Evolutionary conservation across 1,140 invertebrate genomes (phyloP).

Genomic region (Dreissena rostriformis): DNA sequence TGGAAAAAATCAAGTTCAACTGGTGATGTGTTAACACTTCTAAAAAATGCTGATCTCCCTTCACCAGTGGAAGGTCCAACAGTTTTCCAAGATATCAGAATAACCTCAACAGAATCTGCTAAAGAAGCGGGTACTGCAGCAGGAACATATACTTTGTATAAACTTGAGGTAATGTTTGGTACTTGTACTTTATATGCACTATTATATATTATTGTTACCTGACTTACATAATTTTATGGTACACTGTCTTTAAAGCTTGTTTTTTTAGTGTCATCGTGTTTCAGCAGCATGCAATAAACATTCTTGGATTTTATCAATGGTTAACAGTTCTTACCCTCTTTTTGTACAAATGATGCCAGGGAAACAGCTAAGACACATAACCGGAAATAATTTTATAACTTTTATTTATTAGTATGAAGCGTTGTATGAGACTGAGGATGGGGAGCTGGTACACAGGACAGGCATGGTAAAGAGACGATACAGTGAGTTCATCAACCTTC

Average conservation of each 20-base stretch:
- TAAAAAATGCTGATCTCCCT: not conserved
- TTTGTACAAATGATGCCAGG: not conserved
- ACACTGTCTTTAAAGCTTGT: too few relatives aligned
- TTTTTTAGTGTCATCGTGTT: too few relatives aligned
- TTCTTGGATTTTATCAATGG: not conserved
- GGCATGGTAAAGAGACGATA: slow-evolving; percentile 80
- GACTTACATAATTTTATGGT: too few relatives aligned
- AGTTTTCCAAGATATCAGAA: slow-evolving; percentile 31
- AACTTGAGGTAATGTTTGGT: slow-evolving; percentile 30
- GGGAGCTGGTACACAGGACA: slow-evolving; percentile 67
- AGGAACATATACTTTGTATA: slow-evolving; percentile 36
- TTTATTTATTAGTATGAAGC: slow-evolving; percentile 67
- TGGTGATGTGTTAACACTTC: too few relatives aligned
- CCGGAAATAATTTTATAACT: slow-evolving; percentile 9
- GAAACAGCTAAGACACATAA: not conserved
- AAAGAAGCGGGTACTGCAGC: slow-evolving; percentile 21
- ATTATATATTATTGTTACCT: too few relatives aligned
- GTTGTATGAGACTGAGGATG: slow-evolving; percentile 62
- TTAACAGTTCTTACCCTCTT: not conserved
- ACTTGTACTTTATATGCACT: too few relatives aligned
- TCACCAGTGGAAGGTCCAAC: slow-evolving; percentile 7
- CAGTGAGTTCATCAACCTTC: slow-evolving; percentile 82
- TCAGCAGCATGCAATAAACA: not conserved
- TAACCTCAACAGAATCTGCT: slow-evolving; percentile 21
- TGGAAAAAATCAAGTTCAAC: too few relatives aligned